Conservation (phyloP, 2,113 vertebrate genomes). For the Sphyrna mokarran region DNA sequence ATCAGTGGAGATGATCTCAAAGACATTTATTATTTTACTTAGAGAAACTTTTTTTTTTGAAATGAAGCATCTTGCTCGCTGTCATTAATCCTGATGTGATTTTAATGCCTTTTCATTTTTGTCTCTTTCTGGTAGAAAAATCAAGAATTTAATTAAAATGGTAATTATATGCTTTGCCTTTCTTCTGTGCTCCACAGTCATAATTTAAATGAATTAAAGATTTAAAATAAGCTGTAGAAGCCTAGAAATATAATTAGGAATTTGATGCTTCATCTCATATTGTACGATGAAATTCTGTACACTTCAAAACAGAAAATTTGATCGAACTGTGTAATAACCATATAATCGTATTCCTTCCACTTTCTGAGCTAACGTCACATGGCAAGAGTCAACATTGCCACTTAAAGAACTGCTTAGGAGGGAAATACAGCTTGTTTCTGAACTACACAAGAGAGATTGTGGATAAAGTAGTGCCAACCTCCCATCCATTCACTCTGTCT, state of each 20-base stretch:
- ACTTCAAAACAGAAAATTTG: conserved; percentile 30
- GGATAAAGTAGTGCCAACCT: too few relatives aligned
- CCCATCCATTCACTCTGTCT: too few relatives aligned
- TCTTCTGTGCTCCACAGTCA: conserved; percentile 4
- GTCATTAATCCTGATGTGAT: conserved; percentile 21
- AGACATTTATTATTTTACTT: conserved; percentile 4
- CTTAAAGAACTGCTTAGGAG: background rate
- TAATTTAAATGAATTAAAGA: conserved; percentile 34
- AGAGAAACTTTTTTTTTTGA: background rate
- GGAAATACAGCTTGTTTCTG: background rate
- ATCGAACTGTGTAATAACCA: conserved; percentile 28
- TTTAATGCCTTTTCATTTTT: conserved; percentile 31
- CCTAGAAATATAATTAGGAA: conserved; percentile 35
- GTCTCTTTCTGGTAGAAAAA: conserved; percentile 11
- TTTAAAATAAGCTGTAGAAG: conserved; percentile 29
- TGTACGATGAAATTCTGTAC: conserved; percentile 22
- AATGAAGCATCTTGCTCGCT: background rate
- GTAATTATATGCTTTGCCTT: conserved; percentile 31
- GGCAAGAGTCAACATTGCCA: background rate
- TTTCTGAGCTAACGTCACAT: background rate
- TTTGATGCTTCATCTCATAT: conserved; percentile 31
- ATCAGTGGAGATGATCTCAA: background rate
- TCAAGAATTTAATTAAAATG: conserved; percentile 32
- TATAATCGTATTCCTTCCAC: conserved; percentile 8
- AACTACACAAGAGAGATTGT: too few relatives aligned